Base-by-base conservation (phyloP, 1,140 invertebrate species). In the Bathynomus jamesi region DNA sequence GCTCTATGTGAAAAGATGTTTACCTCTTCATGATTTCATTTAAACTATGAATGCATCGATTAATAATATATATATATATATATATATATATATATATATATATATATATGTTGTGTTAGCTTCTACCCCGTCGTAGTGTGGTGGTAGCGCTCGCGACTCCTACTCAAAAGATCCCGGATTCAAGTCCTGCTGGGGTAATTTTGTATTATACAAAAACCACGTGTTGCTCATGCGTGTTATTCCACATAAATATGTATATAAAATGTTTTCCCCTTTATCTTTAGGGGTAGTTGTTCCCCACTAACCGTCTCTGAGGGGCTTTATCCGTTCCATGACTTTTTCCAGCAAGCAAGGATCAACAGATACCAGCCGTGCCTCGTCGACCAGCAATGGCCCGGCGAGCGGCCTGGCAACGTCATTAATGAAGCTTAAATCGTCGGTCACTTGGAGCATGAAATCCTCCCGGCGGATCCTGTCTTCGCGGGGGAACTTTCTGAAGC, bases 61-160 rank as follows among this genome's bases (percentile, higher is more conserved):
- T 17, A 17, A 53, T 53, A 3, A 53, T 53, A 53, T 53, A 53
- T 53, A 53, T 53, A 53, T 53, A 53, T 53, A 53, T 53, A 53
- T 53, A 53, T 53, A 53, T 53, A 53, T 53, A 53, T 53, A 53
- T 53, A 53, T 53, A 53, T 53, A 53, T 40, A 40, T n/a, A n/a
- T n/a, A n/a, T 40, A 3, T n/a, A n/a, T n/a, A n/a, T n/a, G n/a
- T n/a, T n/a, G n/a, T n/a, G n/a, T n/a, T n/a, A n/a, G n/a, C n/a
- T n/a, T n/a, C n/a, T n/a, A n/a, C n/a, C n/a, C n/a, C n/a, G n/a
- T n/a, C n/a, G n/a, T n/a, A n/a, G n/a, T n/a, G n/a, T n/a, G n/a
- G n/a, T n/a, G n/a, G n/a, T n/a, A n/a, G n/a, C n/a, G n/a, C n/a
- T n/a, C n/a, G n/a, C n/a, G n/a, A n/a, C n/a, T n/a, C n/a, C n/a